Evolutionary conservation across 2,113 vertebrate genomes (phyloP).

Genomic region (Spermophilus dauricus): DNA sequence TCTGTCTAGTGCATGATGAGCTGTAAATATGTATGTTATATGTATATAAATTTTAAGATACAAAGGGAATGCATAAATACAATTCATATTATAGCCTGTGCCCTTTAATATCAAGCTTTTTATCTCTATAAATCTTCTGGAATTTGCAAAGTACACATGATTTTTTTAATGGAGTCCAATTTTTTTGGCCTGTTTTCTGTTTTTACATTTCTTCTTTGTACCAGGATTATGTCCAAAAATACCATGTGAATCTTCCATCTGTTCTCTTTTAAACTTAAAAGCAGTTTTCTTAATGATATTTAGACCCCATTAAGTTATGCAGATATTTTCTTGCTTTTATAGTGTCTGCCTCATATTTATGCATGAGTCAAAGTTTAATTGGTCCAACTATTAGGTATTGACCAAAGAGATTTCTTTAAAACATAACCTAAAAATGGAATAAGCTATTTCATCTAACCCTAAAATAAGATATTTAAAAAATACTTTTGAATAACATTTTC

Average conservation of each 20-base stretch:
- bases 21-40: not conserved
- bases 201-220: constrained; percentile 37
- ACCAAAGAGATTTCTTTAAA: constrained; percentile 23
- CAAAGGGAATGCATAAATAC: not conserved
- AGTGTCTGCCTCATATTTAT: not conserved
- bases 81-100: not conserved
- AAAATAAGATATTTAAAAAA: constrained; percentile 36
- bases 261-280: constrained; percentile 66
- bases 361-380: constrained; percentile 51
- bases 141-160: not conserved
- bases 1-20: constrained; percentile 5
- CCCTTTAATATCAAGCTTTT: constrained; percentile 31
- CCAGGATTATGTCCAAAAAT: constrained; percentile 30
- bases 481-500: constrained; percentile 33
- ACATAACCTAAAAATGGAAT: constrained; percentile 9
- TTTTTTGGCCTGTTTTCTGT: constrained; percentile 43
- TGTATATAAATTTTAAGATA: constrained; percentile 62
- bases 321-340: constrained; percentile 47
- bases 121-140: constrained; percentile 3
- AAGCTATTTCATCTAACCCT: not conserved
- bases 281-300: constrained; percentile 64
- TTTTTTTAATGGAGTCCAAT: constrained; percentile 35
- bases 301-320: constrained; percentile 24
- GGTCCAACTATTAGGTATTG: constrained; percentile 18
- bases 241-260: constrained; percentile 55